Evolutionary conservation across 1,140 invertebrate genomes (phyloP).

Genomic region (Drosophila tani): DNA sequence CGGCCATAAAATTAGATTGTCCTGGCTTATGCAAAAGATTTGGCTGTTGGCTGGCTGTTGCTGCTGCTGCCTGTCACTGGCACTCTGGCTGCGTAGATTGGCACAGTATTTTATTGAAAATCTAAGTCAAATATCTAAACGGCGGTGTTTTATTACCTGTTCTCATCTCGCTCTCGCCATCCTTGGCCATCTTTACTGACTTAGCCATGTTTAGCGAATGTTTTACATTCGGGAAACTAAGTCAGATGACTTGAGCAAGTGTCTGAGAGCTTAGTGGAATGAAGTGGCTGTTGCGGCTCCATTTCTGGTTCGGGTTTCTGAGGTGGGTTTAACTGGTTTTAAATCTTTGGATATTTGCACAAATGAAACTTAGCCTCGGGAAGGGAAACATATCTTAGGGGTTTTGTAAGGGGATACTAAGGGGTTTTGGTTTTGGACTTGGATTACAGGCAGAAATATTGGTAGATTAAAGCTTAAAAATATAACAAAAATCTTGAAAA

Average conservation of each 20-base stretch:
- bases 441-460: background rate
- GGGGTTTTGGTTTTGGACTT: background rate
- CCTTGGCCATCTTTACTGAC: background rate
- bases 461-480: no score
- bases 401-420: conserved; percentile 10
- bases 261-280: conserved; percentile 17
- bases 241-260: conserved; percentile 8
- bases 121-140: conserved; percentile 78
- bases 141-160: conserved; percentile 79
- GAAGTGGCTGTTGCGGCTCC: conserved; percentile 28
- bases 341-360: conserved; percentile 8
- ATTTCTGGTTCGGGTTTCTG: conserved; percentile 29
- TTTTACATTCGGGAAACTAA: conserved; percentile 49
- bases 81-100: conserved; percentile 56
- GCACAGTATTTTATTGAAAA: conserved; percentile 73
- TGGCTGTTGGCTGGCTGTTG: conserved; percentile 34
- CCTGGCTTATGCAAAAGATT: conserved; percentile 73
- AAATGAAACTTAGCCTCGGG: background rate
- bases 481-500: background rate
- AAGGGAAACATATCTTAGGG: conserved; percentile 2
- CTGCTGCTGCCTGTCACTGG: conserved; percentile 17
- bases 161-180: conserved; percentile 28
- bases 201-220: conserved; percentile 58
- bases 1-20: conserved; percentile 79
- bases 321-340: conserved; percentile 35